Evolutionary conservation across 2,113 vertebrate species (phyloP).

Genomic region (Shinisaurus crocodilurus): DNA sequence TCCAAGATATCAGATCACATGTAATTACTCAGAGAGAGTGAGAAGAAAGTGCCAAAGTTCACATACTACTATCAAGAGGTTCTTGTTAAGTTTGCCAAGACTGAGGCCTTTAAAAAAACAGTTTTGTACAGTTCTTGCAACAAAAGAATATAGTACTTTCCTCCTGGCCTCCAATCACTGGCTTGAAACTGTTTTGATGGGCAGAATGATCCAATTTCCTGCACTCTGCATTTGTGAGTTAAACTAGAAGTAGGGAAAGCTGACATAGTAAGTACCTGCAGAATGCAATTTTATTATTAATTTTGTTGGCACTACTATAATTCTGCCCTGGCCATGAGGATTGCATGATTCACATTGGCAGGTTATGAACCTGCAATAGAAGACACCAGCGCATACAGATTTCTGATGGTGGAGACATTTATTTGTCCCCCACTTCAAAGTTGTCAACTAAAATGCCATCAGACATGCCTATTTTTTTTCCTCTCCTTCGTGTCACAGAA

Average conservation of each 20-base stretch:
- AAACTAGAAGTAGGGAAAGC: background rate
- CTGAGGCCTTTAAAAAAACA: background rate
- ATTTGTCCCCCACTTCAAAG: background rate
- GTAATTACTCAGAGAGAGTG: background rate
- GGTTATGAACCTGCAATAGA: background rate
- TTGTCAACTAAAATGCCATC: background rate
- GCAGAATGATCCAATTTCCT: background rate
- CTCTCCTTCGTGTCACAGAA: background rate
- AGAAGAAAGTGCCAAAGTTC: background rate
- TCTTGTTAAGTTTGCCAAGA: background rate
- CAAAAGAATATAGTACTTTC: background rate
- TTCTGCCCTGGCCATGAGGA: background rate
- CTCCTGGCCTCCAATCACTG: background rate
- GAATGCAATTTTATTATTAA: too few species aligned
- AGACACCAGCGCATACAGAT: background rate
- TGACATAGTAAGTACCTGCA: background rate
- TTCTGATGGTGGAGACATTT: background rate
- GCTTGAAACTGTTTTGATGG: background rate
- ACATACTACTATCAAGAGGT: background rate
- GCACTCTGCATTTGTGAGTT: background rate
- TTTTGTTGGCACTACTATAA: background rate
- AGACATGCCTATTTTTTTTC: background rate
- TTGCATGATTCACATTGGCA: background rate
- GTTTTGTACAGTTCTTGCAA: background rate
- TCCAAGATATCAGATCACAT: background rate